Conservation (phyloP, 2,797 vertebrate genomes). For the Australoheros facetus region DNA sequence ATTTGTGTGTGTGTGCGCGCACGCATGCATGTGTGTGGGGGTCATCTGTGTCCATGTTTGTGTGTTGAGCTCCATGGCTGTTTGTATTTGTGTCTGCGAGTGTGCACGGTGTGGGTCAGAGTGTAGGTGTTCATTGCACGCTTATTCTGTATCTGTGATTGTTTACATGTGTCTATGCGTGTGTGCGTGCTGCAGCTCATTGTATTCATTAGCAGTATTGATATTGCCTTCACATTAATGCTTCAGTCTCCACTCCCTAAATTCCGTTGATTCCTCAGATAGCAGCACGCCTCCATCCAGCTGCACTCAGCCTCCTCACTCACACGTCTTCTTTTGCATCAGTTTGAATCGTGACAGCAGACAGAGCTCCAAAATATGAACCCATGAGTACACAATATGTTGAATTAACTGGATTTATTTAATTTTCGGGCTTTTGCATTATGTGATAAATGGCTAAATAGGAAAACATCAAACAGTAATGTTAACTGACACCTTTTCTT, state of each 20-base stretch:
- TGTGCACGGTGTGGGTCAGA: background rate
- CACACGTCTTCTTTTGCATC: constrained; percentile 1
- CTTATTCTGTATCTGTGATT: background rate
- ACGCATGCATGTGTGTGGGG: background rate
- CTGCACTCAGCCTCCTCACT: constrained; percentile 11
- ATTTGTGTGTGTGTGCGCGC: constrained; percentile 11
- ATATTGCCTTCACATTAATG: constrained; percentile 10
- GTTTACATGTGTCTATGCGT: background rate
- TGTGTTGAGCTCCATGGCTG: background rate
- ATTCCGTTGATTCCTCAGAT: constrained; percentile 36
- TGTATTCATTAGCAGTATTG: constrained; percentile 13
- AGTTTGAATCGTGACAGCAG: constrained; percentile 3
- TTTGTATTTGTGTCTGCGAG: constrained; percentile 2
- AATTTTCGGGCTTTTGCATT: background rate
- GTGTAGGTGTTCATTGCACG: background rate
- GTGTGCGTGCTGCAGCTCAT: background rate
- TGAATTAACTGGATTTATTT: background rate
- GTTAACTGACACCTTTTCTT: background rate
- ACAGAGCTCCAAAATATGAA: background rate
- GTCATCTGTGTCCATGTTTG: constrained; percentile 1
- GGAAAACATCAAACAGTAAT: background rate
- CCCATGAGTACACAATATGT: background rate
- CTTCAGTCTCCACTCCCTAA: constrained; percentile 16
- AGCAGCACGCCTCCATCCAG: constrained; percentile 19
- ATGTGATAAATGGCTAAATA: background rate